phyloP scores from a whole-genome alignment of 2,888 invertebrate species.

The Thecophora atra region DNA sequence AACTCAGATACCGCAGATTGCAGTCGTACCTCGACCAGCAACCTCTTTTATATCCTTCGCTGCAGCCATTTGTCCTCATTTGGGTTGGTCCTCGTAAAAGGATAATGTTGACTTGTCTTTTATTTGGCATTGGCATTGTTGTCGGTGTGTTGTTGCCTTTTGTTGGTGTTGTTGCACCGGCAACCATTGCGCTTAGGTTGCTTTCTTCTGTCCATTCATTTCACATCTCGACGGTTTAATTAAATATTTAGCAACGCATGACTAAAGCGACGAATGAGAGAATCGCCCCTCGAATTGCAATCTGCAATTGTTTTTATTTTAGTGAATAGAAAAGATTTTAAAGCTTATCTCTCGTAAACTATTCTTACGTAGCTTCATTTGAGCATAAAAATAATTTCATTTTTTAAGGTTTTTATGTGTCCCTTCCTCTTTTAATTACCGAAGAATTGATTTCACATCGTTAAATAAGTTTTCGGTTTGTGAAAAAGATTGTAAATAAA shows the following conservation, averaged over 20 bases:
- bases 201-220: not conserved
- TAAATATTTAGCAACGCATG: slow-evolving; percentile 31
- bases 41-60: slow-evolving; percentile 21
- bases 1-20: not conserved
- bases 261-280: not conserved
- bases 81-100: slow-evolving; percentile 13
- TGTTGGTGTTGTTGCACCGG: slow-evolving; percentile 10
- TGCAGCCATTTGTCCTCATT: slow-evolving; percentile 17
- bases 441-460: no score
- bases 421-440: no score
- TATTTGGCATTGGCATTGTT: slow-evolving; percentile 10
- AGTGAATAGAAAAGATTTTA: no score
- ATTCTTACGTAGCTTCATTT: no score
- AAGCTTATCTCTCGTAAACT: no score
- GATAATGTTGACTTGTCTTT: slow-evolving; percentile 28
- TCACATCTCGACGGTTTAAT: slow-evolving; percentile 27
- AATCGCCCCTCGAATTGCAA: not conserved
- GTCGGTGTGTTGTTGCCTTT: not conserved
- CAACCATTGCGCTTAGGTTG: not conserved
- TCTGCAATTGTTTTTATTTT: no score
- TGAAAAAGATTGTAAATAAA: no score
- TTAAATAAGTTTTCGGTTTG: no score
- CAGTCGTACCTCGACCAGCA: not conserved
- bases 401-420: no score
- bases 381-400: no score